Evolutionary conservation across 2,113 vertebrate genomes (phyloP).

Genomic region (Crotalus viridis): DNA sequence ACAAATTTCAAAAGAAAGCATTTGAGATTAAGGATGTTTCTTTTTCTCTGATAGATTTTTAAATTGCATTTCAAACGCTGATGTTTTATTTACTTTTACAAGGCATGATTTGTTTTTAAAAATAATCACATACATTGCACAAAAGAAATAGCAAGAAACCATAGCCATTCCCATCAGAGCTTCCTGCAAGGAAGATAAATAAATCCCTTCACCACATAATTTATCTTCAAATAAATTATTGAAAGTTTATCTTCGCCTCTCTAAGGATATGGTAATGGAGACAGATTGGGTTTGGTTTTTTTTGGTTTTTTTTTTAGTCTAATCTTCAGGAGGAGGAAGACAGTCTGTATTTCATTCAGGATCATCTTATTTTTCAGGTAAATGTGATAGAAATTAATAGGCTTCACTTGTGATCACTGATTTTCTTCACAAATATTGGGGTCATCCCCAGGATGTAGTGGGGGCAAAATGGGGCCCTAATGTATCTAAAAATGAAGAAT

Average conservation of each 20-base stretch:
- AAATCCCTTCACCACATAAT: neutral
- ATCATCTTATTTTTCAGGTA: neutral
- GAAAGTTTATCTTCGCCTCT: neutral
- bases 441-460: neutral
- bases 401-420: neutral
- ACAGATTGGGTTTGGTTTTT: neutral
- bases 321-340: neutral
- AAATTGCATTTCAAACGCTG: neutral
- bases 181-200: neutral
- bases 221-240: neutral
- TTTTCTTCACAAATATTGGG: neutral
- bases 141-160: neutral
- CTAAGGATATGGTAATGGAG: neutral
- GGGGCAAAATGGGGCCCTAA: constrained; percentile 3
- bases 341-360: neutral
- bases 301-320: neutral
- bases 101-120: neutral
- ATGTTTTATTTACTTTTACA: neutral
- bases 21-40: neutral
- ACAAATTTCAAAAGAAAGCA: neutral
- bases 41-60: neutral
- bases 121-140: neutral
- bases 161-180: neutral
- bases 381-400: neutral
- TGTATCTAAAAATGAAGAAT: neutral